A percentile compares a stretch with the other conserved stretches of the same genome.
Evolutionary conservation across 2,113 vertebrate genomes (phyloP).

Genomic region (Phaethornis superciliosus): DNA sequence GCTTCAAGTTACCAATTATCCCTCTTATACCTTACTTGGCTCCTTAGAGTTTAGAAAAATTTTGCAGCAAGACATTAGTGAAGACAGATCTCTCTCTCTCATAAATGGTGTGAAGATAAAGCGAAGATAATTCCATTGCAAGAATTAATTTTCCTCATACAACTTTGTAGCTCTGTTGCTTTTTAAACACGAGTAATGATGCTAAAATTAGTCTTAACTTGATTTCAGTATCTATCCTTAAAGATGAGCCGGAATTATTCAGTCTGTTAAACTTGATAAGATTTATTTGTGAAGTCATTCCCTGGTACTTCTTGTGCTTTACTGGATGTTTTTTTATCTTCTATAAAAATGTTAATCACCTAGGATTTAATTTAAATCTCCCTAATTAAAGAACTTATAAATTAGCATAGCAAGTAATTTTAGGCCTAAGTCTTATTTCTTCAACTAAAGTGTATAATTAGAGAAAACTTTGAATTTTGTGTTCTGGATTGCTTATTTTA

Average conservation of each 20-base stretch:
- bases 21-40: neutral
- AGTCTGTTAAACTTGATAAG: neutral
- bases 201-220: neutral
- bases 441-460: neutral
- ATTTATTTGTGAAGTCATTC: neutral
- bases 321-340: neutral
- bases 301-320: neutral
- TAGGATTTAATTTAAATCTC: neutral
- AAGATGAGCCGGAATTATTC: neutral
- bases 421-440: neutral
- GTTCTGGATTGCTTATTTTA: neutral
- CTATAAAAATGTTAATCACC: neutral
- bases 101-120: neutral
- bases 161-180: neutral
- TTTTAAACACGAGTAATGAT: neutral
- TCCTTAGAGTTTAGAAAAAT: neutral
- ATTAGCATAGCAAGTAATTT: neutral
- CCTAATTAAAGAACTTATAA: neutral
- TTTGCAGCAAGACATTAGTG: fast-evolving
- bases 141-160: neutral
- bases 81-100: neutral
- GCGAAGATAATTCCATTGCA: neutral
- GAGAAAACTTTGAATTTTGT: neutral
- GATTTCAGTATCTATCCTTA: neutral
- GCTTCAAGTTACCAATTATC: neutral